Evolutionary conservation across 2,888 invertebrate species (phyloP).

Genomic region (Dyspetes luteomarginatus): DNA sequence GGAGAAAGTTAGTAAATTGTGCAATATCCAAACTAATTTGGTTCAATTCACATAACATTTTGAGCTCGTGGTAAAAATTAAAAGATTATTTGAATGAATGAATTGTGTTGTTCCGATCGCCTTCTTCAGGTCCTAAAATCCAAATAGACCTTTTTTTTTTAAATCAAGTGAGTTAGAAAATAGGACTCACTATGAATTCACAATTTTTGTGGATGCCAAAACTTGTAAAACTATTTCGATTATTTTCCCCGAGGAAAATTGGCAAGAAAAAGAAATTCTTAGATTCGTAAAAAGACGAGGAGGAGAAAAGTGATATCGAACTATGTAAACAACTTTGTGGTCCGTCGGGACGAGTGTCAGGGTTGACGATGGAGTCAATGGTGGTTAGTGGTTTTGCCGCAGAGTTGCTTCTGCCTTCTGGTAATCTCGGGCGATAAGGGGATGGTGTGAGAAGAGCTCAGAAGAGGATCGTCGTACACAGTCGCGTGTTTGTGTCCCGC

Average conservation of each 20-base stretch:
- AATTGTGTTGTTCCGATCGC: no score
- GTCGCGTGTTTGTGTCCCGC: constrained; percentile 37
- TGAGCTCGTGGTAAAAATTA: no score
- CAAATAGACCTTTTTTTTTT: no score
- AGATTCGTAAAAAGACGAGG: background rate
- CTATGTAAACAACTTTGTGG: constrained; percentile 29
- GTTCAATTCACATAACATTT: no score
- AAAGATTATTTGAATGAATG: no score
- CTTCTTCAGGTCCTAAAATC: no score
- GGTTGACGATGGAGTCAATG: constrained; percentile 7
- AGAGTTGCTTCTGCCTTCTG: constrained; percentile 36
- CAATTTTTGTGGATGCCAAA: no score
- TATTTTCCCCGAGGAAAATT: constrained; percentile 4
- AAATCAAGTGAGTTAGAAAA: no score
- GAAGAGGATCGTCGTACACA: constrained; percentile 47
- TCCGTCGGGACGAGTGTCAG: constrained; percentile 44
- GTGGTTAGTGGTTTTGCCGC: constrained; percentile 28
- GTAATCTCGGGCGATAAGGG: constrained; percentile 60
- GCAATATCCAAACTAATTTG: no score
- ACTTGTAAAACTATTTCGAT: background rate
- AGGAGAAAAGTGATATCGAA: constrained; percentile 6
- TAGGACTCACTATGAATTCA: no score
- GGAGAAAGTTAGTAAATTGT: no score
- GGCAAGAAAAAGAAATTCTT: constrained; percentile 31
- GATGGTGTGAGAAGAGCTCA: constrained; percentile 35